Percentiles rank a stretch among this genome's conserved stretches.
phyloP scores from a whole-genome alignment of 2,797 vertebrate genomes.

The Cottoperca gobio region DNA sequence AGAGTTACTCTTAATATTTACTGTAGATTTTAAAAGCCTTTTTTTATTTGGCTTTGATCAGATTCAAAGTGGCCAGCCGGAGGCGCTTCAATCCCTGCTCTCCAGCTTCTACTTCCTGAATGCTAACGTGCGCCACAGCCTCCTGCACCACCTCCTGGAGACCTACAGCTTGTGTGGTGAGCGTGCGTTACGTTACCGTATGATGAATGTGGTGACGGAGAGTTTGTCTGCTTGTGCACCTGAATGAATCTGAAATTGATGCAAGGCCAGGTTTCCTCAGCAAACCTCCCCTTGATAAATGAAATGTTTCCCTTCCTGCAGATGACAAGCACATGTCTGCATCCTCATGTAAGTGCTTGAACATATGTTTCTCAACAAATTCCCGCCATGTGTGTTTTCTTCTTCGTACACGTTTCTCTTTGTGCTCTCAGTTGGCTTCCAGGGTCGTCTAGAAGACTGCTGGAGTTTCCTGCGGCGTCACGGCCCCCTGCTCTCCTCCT shows the following conservation, averaged over 20 bases:
- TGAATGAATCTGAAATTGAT: background rate
- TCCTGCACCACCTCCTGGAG: constrained; percentile 84
- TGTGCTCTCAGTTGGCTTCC: constrained; percentile 28
- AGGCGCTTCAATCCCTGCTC: constrained; percentile 80
- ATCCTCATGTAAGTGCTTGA: constrained; percentile 35
- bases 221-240: background rate
- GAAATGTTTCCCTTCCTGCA: constrained; percentile 27
- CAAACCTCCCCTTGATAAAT: background rate
- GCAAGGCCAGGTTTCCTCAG: background rate
- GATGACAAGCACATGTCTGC: constrained; percentile 23
- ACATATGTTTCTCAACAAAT: background rate
- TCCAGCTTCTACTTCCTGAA: constrained; percentile 86
- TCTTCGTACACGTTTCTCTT: background rate
- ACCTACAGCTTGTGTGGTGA: constrained; percentile 83
- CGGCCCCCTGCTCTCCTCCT: constrained; percentile 80
- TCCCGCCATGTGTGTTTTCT: background rate
- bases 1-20: background rate
- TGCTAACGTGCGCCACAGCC: constrained; percentile 83
- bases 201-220: background rate
- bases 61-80: constrained; percentile 80
- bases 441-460: constrained; percentile 67
- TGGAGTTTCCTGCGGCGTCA: constrained; percentile 83
- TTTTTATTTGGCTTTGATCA: constrained; percentile 49
- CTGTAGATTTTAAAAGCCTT: background rate
- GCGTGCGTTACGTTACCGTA: constrained; percentile 4